Conservation (phyloP, 2,888 invertebrate genomes). For the Cyaniris semiargus region DNA sequence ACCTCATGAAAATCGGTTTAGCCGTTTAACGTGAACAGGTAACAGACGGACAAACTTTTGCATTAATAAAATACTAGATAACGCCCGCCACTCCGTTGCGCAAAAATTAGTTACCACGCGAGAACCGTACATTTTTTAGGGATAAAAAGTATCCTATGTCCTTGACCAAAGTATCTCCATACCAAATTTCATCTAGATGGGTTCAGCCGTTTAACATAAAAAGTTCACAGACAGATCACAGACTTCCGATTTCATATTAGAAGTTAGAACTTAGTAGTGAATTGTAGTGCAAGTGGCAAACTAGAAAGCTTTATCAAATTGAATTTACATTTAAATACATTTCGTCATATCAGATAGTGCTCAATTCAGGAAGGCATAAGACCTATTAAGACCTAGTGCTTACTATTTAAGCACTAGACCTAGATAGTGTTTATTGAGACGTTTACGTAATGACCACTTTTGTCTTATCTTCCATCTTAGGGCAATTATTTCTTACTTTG, state of each 20-base stretch:
- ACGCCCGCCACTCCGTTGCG: too few relatives aligned
- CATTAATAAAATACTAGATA: too few relatives aligned
- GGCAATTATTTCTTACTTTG: not conserved
- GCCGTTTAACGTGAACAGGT: too few relatives aligned
- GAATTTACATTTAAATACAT: constrained; percentile 26
- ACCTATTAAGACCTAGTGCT: constrained; percentile 1
- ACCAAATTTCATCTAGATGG: too few relatives aligned
- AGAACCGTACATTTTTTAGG: too few relatives aligned
- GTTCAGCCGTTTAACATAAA: too few relatives aligned
- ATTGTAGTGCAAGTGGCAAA: not conserved
- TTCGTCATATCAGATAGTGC: not conserved
- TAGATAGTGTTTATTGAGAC: constrained; percentile 5
- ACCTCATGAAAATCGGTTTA: too few relatives aligned
- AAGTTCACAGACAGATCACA: not conserved
- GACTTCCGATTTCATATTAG: not conserved
- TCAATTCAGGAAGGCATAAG: constrained; percentile 1
- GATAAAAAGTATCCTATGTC: too few relatives aligned
- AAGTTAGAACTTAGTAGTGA: too few relatives aligned
- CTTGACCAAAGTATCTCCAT: too few relatives aligned
- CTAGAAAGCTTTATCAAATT: not conserved
- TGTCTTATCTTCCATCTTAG: not conserved
- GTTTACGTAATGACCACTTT: not conserved
- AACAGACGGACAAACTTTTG: too few relatives aligned
- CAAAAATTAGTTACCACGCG: too few relatives aligned
- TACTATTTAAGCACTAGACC: constrained; percentile 7